phyloP scores from a whole-genome alignment of 2,797 vertebrate genomes.

The Urocyon cinereoargenteus region DNA sequence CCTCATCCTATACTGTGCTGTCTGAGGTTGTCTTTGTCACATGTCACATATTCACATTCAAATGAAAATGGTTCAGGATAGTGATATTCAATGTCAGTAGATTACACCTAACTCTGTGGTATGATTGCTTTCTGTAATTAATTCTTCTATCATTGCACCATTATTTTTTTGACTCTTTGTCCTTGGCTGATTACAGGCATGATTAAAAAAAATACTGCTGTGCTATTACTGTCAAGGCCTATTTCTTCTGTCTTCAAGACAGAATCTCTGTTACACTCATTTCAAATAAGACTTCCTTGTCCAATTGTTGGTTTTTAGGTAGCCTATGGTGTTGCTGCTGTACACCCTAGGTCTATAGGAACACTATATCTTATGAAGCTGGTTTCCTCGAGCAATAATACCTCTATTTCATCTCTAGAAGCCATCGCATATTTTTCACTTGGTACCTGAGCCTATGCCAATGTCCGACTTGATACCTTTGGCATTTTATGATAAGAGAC shows the following conservation, averaged over 20 bases:
- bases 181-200: constrained; percentile 11
- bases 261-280: not conserved
- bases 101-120: not conserved
- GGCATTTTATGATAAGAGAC: constrained; percentile 42
- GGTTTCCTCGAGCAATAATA: not conserved
- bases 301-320: not conserved
- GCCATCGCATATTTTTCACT: not conserved
- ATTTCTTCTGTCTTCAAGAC: not conserved
- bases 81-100: constrained; percentile 28
- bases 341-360: not conserved
- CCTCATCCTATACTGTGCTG: not conserved
- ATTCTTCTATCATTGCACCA: not conserved
- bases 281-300: not conserved
- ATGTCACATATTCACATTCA: not conserved
- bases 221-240: not conserved
- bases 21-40: not conserved
- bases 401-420: not conserved
- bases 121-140: constrained; percentile 37
- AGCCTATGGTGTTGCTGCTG: not conserved
- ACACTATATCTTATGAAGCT: not conserved
- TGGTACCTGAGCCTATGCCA: not conserved
- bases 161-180: constrained; percentile 36
- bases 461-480: not conserved
- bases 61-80: not conserved
- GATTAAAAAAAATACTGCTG: not conserved